Evolutionary conservation across 2,888 invertebrate species (phyloP), one percentile per base, ranked within the genome.

Genomic region (Malacosoma neustria): DNA sequence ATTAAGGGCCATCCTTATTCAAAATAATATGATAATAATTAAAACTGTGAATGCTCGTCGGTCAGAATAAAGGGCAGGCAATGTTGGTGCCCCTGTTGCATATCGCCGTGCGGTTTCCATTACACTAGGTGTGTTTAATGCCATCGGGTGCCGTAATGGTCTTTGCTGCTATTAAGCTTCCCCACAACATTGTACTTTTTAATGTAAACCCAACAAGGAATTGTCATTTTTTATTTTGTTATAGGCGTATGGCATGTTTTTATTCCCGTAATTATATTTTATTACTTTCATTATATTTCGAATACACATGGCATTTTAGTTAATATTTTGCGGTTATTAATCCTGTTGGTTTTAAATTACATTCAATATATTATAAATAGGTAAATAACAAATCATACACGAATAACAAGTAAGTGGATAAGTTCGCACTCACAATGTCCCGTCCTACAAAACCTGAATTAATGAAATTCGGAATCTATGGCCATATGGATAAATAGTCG

Each of bases 41-140:
- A 22, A 22, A 22, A 9, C 22, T 4, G 22, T 22, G 38, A 36
- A 15, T 33, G 13, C 30, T 15, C 29, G 22, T 22, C 22, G 22
- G 22, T 22, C 22, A 22, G 49, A 48, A 57, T 57, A 63, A 61
- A 65, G 61, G 62, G 66, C 54, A 52, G 49, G 41, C 43, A 38
- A 44, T 54, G 39, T 43, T 35, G 35, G 42, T 55, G 48, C 55
- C 66, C 70, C 61, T 61, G 64, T 64, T 68, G 67, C 72, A 74
- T 65, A 68, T 58, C 45, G 55, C 60, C 64, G 61, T 72, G 74
- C 59, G 74, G 74, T 72, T 73, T 70, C 69, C 72, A 80, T 77
- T 71, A 75, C 71, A 57, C 49, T 64, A 74, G 72, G 77, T 74
- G 70, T 69, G 61, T 57, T 72, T 74, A 73, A 72, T 63, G 60